Evolutionary conservation across 53 echinoderm and acorn worm genomes (phyloP).

Genomic region (Holothuria leucospilota): DNA sequence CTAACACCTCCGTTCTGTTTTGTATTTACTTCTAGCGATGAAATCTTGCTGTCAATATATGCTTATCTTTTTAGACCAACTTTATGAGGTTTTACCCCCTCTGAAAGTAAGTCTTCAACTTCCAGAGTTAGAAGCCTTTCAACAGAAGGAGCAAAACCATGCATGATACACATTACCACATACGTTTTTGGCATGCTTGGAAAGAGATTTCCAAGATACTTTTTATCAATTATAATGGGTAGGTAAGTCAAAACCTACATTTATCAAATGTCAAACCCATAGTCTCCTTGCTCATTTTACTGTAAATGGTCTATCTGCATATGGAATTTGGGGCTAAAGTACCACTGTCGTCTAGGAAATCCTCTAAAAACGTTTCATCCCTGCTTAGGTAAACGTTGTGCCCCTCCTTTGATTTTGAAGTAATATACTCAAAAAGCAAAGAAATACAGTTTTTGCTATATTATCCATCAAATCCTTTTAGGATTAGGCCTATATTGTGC

Average conservation of each 20-base stretch:
- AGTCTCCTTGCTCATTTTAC: conserved; percentile 21
- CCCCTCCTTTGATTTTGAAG: background rate
- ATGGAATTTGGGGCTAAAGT: conserved; percentile 57
- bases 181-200: background rate
- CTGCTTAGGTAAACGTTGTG: conserved; percentile 55
- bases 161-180: conserved; percentile 3
- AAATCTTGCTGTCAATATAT: background rate
- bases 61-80: background rate
- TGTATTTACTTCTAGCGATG: background rate
- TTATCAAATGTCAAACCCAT: conserved; percentile 43
- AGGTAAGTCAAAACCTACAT: conserved; percentile 40
- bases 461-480: conserved; percentile 75
- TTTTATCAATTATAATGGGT: conserved; percentile 35
- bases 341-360: conserved; percentile 69
- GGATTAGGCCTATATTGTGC: too few relatives aligned
- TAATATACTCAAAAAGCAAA: background rate
- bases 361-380: conserved; percentile 81
- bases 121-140: conserved; percentile 56
- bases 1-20: conserved; percentile 38
- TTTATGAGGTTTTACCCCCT: conserved; percentile 44
- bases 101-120: conserved; percentile 53
- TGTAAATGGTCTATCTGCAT: conserved; percentile 76
- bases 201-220: background rate
- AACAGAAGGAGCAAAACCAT: conserved; percentile 13
- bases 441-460: conserved; percentile 27